These are phyloP conservation scores for Chiloscyllium punctatum DNA, from an alignment of 2,797 vertebrate genomes.

Conservation along the genomic window DNA sequence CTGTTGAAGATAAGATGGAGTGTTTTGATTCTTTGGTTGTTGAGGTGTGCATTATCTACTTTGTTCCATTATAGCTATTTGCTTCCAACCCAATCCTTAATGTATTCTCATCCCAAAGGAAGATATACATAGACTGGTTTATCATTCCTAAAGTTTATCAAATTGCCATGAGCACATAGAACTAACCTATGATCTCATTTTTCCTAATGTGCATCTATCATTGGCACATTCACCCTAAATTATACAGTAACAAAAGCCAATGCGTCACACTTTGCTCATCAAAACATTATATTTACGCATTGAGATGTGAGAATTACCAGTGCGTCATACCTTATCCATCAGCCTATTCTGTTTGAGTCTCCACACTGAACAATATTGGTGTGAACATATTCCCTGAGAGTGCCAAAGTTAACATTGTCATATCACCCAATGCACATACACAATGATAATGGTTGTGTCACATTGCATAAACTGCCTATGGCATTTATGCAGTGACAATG, in stretches of 20 bases:
- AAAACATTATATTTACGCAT: neutral
- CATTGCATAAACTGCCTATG: neutral
- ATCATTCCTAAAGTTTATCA: neutral
- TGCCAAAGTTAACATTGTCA: neutral
- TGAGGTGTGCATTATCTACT: neutral
- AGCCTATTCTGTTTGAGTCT: neutral
- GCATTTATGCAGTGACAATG: slow-evolving; percentile 10
- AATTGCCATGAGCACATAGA: neutral
- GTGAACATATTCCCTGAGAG: neutral
- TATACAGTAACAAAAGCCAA: neutral
- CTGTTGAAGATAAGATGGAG: neutral
- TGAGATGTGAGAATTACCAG: neutral
- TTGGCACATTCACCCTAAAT: neutral
- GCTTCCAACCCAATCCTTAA: neutral
- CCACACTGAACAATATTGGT: neutral
- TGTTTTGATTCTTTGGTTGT: neutral
- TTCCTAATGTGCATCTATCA: neutral
- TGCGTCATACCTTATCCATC: neutral
- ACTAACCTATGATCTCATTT: neutral
- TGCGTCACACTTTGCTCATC: neutral
- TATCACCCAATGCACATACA: neutral
- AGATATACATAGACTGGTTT: neutral
- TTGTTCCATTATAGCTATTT: neutral
- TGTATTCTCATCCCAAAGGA: neutral
- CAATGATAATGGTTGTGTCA: neutral